A percentile compares a stretch with the other conserved stretches of the same genome.
These are phyloP conservation scores for Vipera latastei DNA, from an alignment of 2,797 vertebrate species.

Conservation along the genomic window DNA sequence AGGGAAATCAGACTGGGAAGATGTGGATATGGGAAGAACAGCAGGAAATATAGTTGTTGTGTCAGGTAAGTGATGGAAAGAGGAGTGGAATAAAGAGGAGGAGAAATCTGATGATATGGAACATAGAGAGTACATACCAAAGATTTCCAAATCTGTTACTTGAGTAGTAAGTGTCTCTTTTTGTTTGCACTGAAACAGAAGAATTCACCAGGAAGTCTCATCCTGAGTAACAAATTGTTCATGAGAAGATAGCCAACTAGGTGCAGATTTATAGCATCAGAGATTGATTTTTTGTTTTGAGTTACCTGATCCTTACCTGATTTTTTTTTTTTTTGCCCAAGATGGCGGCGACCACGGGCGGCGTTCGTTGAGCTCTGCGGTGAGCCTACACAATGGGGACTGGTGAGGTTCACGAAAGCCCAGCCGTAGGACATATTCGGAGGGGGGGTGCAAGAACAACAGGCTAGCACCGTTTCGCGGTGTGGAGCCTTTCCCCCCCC, in stretches of 20 bases:
- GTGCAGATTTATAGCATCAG: not conserved
- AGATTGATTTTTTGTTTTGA: not conserved
- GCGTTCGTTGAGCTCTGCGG: too few relatives aligned
- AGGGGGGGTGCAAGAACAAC: too few relatives aligned
- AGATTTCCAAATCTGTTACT: not conserved
- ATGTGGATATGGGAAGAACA: too few relatives aligned
- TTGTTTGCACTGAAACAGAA: too few relatives aligned
- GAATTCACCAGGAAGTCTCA: not conserved
- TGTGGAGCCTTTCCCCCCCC: too few relatives aligned
- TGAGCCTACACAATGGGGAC: too few relatives aligned
- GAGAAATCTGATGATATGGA: not conserved
- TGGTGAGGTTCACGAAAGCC: too few relatives aligned
- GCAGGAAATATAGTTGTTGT: not conserved
- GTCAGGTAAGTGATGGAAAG: not conserved
- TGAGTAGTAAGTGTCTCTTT: not conserved
- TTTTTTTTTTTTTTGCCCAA: too few relatives aligned
- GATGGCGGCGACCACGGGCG: too few relatives aligned
- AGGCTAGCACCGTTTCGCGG: too few relatives aligned
- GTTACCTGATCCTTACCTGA: not conserved
- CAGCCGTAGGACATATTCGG: too few relatives aligned
- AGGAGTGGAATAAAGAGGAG: not conserved
- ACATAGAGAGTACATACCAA: not conserved
- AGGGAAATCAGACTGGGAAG: not conserved
- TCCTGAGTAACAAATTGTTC: not conserved
- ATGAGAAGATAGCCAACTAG: not conserved